These are phyloP conservation scores for Nephrocerus scutellatus DNA, from an alignment of 2,888 invertebrate species.

Conservation along the genomic window DNA sequence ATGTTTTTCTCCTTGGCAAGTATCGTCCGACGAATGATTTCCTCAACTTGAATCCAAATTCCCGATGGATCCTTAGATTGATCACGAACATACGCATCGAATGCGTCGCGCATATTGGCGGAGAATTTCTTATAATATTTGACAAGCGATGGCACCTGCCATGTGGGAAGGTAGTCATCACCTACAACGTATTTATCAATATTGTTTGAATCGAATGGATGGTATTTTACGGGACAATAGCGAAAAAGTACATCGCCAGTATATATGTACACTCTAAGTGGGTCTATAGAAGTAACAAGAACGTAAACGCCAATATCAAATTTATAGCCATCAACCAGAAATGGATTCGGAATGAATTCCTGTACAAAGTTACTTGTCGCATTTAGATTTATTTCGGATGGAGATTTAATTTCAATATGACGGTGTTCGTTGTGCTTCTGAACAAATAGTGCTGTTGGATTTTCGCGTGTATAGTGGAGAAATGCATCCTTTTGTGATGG, in stretches of 20 bases:
- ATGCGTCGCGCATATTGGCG: slow-evolving; percentile 77
- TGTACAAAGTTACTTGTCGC: slow-evolving; percentile 76
- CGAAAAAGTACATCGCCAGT: slow-evolving; percentile 84
- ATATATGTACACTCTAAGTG: slow-evolving; percentile 81
- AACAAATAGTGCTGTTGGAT: slow-evolving; percentile 73
- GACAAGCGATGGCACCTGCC: slow-evolving; percentile 78
- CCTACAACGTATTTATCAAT: slow-evolving; percentile 89
- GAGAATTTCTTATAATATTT: slow-evolving; percentile 64
- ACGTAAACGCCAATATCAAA: slow-evolving; percentile 97
- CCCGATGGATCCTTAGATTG: slow-evolving; percentile 62
- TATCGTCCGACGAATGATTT: slow-evolving; percentile 65
- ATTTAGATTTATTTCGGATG: slow-evolving; percentile 63
- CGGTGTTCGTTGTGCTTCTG: slow-evolving; percentile 90
- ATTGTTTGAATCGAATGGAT: slow-evolving; percentile 77
- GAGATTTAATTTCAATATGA: slow-evolving; percentile 68
- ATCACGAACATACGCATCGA: slow-evolving; percentile 66
- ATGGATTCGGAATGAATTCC: slow-evolving; percentile 81
- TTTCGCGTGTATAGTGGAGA: slow-evolving; percentile 56
- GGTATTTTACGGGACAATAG: slow-evolving; percentile 81
- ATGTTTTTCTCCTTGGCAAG: slow-evolving; percentile 67
- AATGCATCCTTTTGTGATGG: slow-evolving; percentile 69
- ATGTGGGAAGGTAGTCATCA: slow-evolving; percentile 89
- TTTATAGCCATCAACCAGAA: slow-evolving; percentile 85
- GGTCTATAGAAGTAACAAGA: slow-evolving; percentile 82
- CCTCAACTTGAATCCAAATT: slow-evolving; percentile 76